phyloP scores from a whole-genome alignment of 2,797 vertebrate species.

The Spinibarbus caldwelli region DNA sequence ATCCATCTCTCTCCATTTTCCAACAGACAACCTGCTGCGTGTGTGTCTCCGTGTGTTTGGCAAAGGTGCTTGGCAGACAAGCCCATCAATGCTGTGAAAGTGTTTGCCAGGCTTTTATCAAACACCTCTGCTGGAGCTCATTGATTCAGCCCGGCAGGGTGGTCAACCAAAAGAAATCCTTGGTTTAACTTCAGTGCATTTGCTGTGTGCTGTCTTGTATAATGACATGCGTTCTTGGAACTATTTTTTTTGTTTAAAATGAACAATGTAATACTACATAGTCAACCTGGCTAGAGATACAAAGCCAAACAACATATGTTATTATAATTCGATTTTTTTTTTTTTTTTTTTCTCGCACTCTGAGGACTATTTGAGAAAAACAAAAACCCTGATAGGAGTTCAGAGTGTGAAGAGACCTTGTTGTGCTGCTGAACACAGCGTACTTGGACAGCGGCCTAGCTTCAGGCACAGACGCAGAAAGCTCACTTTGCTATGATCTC shows the following conservation, averaged over 20 bases:
- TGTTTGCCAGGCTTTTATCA: slow-evolving; percentile 57
- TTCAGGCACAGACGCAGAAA: slow-evolving; percentile 1
- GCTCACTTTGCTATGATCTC: slow-evolving; percentile 24
- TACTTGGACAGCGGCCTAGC: slow-evolving; percentile 39
- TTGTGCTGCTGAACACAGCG: slow-evolving; percentile 21
- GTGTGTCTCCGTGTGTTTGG: slow-evolving; percentile 44
- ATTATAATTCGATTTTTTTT: neutral
- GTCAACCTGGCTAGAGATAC: neutral
- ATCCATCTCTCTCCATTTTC: slow-evolving; percentile 40
- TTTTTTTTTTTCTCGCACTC: neutral
- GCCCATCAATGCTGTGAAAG: slow-evolving; percentile 52
- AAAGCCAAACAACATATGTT: slow-evolving; percentile 1
- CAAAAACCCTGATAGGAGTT: neutral
- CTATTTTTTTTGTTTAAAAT: slow-evolving; percentile 18
- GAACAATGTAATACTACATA: neutral
- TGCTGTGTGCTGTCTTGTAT: slow-evolving; percentile 6
- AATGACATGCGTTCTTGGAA: slow-evolving; percentile 6
- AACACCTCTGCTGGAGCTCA: slow-evolving; percentile 57
- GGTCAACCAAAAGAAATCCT: slow-evolving; percentile 46
- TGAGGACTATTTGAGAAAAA: slow-evolving; percentile 7
- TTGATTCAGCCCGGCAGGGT: slow-evolving; percentile 58
- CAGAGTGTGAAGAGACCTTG: slow-evolving; percentile 28
- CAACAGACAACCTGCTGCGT: slow-evolving; percentile 43
- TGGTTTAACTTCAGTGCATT: slow-evolving; percentile 38
- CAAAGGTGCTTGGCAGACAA: slow-evolving; percentile 44